Percentiles rank a stretch among this genome's conserved stretches.
phyloP scores from a whole-genome alignment of 2,888 invertebrate species.

The Agrochola lychnidis region DNA sequence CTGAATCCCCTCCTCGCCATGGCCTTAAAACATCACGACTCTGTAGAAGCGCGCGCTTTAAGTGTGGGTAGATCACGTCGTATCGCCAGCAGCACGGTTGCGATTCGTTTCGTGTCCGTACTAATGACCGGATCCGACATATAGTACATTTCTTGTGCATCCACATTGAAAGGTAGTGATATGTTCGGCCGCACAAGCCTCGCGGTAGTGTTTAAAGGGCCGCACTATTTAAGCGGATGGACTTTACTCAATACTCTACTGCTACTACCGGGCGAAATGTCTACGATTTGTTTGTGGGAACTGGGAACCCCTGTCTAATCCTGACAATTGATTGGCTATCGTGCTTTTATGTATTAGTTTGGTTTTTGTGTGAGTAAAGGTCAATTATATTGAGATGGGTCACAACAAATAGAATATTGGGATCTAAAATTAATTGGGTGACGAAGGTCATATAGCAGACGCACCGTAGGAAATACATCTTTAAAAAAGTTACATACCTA shows the following conservation, averaged over 20 bases:
- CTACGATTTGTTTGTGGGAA: constrained; percentile 63
- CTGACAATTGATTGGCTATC: constrained; percentile 58
- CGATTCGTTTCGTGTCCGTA: too few species aligned
- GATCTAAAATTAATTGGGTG: constrained; percentile 32
- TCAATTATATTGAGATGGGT: constrained; percentile 34
- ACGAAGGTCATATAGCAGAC: constrained; percentile 18
- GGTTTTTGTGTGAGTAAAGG: constrained; percentile 38
- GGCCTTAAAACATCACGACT: too few species aligned
- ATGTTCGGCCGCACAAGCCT: neutral
- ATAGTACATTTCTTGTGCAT: neutral
- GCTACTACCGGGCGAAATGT: constrained; percentile 52
- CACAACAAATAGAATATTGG: constrained; percentile 20
- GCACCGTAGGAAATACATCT: neutral
- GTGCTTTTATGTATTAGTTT: constrained; percentile 41
- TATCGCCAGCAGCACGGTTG: too few species aligned
- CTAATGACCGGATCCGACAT: too few species aligned
- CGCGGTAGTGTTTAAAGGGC: neutral
- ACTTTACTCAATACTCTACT: constrained; percentile 14
- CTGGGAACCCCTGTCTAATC: constrained; percentile 51
- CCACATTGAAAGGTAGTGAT: neutral
- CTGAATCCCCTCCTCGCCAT: too few species aligned
- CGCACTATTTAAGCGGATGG: neutral
- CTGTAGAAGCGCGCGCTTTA: too few species aligned
- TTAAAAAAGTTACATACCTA: neutral
- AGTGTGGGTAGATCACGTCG: too few species aligned